Percentiles rank a stretch among this genome's conserved stretches.
Evolutionary conservation across 2,797 vertebrate species (phyloP).

Genomic region (Sebastes kiyomatsui): DNA sequence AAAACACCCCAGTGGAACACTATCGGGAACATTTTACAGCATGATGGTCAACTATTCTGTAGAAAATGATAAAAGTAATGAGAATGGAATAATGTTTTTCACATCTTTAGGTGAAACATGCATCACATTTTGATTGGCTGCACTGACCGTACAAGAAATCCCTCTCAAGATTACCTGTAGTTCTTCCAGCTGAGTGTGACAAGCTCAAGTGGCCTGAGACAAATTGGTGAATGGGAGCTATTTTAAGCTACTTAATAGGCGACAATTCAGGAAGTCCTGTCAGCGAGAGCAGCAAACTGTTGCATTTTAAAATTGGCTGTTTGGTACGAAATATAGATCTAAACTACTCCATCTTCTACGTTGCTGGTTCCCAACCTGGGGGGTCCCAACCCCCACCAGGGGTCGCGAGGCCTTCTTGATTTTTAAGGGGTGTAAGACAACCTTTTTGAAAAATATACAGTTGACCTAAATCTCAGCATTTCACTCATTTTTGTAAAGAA

Average conservation of each 20-base stretch:
- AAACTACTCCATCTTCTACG: background rate
- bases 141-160: background rate
- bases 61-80: background rate
- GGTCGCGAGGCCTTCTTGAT: too few relatives aligned
- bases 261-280: conserved; percentile 29
- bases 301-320: conserved; percentile 8
- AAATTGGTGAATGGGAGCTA: conserved; percentile 41
- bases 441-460: fast-evolving
- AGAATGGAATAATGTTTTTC: background rate
- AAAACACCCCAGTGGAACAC: background rate
- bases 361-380: too few relatives aligned
- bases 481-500: too few relatives aligned
- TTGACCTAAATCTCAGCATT: too few relatives aligned
- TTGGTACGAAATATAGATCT: background rate
- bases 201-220: conserved; percentile 17
- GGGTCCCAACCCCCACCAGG: too few relatives aligned
- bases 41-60: background rate
- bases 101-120: background rate
- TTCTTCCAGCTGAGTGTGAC: conserved; percentile 24
- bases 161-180: background rate
- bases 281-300: background rate
- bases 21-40: background rate
- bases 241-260: conserved; percentile 24
- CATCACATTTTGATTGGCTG: background rate
- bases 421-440: too few relatives aligned